Evolutionary conservation across 2,797 vertebrate species (phyloP), one percentile per base, ranked within the genome.

Genomic region (Crocodylus rhombifer): DNA sequence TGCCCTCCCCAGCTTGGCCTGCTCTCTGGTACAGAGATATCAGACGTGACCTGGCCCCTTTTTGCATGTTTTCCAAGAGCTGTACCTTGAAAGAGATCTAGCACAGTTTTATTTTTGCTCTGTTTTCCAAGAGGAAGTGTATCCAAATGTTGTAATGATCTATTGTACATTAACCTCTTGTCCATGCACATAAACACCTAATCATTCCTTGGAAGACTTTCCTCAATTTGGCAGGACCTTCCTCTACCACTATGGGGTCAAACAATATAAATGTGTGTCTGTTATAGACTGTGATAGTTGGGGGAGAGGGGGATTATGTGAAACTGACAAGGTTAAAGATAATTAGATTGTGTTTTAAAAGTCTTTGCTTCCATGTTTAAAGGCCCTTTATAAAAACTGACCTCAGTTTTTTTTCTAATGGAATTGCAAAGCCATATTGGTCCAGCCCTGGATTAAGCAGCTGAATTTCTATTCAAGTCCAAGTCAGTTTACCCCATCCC

Each of bases 381-480:
- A 23, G 18, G 75, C 1, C 9, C 89, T 89, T 88, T 87, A 58
- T 82, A 36, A 71, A 33, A 78, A 84, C 2, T 69, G 18, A 64
- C 4, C 36, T 80, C 78, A 21, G 30, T 90, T 83, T 90, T 85
- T 61, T n/a, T 58, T 25, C 23, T 42, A 71, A 71, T 71, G 33
- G 14, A 73, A 61, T 36, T 81, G 56, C n/a, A 86, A 62, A 85
- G 55, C 17, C 55, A 3, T 7, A 23, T 64, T 33, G 20, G n/a
- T 18, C 30, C 58, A 85, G 20, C 82, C 23, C n/a, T 80, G n/a
- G 9, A 81, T 4, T 63, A 88, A 87, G 79, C 7, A 79, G 83
- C 65, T 26, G 86, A 92, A 94, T 33, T 62, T 76, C 63, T 57
- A 82, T 84, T 91, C 65, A 88, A 89, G 80, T 67, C 71, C 84